These are phyloP conservation scores for Raillietiella orientalis DNA, from an alignment of 2,888 invertebrate genomes.

Conservation along the genomic window DNA sequence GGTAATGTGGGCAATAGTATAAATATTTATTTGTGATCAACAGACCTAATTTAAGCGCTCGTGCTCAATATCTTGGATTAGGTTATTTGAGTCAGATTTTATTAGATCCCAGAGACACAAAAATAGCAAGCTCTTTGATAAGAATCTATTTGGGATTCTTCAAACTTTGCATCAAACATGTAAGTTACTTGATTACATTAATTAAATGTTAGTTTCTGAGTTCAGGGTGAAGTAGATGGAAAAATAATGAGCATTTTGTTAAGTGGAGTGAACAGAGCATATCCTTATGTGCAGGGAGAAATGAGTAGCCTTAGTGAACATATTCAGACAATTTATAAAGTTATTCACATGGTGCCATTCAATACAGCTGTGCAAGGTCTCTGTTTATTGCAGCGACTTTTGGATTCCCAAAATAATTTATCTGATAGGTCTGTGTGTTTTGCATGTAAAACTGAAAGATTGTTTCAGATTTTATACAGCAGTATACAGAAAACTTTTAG, in stretches of 20 bases:
- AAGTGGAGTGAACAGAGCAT: slow-evolving; percentile 48
- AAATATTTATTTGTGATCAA: slow-evolving; percentile 7
- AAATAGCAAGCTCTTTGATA: slow-evolving; percentile 49
- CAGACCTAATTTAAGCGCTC: slow-evolving; percentile 43
- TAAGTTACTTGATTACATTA: slow-evolving; percentile 10
- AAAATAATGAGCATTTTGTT: slow-evolving; percentile 52
- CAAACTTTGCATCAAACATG: slow-evolving; percentile 56
- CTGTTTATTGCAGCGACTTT: slow-evolving; percentile 25
- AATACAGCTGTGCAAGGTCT: slow-evolving; percentile 24
- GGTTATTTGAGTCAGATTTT: slow-evolving; percentile 67
- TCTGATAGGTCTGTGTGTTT: slow-evolving; percentile 14
- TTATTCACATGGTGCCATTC: slow-evolving; percentile 46
- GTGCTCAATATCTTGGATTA: slow-evolving; percentile 72
- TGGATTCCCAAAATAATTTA: no score
- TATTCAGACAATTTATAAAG: slow-evolving; percentile 38
- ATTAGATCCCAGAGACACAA: slow-evolving; percentile 30
- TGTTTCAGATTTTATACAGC: slow-evolving; percentile 40
- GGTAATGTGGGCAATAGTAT: slow-evolving; percentile 12
- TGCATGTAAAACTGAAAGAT: slow-evolving; percentile 21
- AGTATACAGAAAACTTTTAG: slow-evolving; percentile 53
- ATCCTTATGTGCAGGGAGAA: slow-evolving; percentile 25
- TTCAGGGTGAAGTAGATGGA: slow-evolving; percentile 35
- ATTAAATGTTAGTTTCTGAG: slow-evolving; percentile 8
- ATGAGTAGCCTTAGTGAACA: slow-evolving; percentile 24
- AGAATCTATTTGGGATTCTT: slow-evolving; percentile 83